A percentile compares a stretch with the other conserved stretches of the same genome.
These are phyloP conservation scores for Belonocnema kinseyi DNA, from an alignment of 1,140 invertebrate genomes.

Conservation along the genomic window DNA sequence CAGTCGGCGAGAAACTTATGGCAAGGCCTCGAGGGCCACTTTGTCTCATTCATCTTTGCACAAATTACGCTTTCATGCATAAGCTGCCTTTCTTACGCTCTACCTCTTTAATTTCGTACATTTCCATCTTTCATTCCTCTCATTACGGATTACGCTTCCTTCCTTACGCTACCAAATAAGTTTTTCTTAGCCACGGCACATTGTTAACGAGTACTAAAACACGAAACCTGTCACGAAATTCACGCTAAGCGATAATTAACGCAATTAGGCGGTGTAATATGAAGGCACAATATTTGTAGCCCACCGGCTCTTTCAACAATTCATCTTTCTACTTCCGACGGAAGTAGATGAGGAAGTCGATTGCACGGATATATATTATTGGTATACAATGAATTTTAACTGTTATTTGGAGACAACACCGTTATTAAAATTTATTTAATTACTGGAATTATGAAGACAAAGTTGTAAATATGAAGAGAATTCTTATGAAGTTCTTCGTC, in stretches of 20 bases:
- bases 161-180: not conserved
- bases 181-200: not conserved
- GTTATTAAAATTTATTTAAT: no score
- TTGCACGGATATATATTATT: no score
- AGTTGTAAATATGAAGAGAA: no score
- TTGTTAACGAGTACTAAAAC: not conserved
- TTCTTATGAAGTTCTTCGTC: no score
- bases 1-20: constrained; percentile 27
- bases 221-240: not conserved
- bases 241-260: not conserved
- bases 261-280: not conserved
- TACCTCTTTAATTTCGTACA: not conserved
- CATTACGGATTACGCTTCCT: not conserved
- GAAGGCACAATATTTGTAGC: no score
- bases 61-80: constrained; percentile 28
- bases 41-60: constrained; percentile 28
- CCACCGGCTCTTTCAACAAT: no score
- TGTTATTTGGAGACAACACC: no score
- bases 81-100: constrained; percentile 4
- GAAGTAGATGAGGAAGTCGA: no score
- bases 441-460: no score
- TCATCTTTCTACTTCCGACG: no score
- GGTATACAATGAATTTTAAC: no score
- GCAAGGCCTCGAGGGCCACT: constrained; percentile 9
- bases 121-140: constrained; percentile 14